phyloP scores from a whole-genome alignment of 2,797 vertebrate species.

The Sparus aurata region DNA sequence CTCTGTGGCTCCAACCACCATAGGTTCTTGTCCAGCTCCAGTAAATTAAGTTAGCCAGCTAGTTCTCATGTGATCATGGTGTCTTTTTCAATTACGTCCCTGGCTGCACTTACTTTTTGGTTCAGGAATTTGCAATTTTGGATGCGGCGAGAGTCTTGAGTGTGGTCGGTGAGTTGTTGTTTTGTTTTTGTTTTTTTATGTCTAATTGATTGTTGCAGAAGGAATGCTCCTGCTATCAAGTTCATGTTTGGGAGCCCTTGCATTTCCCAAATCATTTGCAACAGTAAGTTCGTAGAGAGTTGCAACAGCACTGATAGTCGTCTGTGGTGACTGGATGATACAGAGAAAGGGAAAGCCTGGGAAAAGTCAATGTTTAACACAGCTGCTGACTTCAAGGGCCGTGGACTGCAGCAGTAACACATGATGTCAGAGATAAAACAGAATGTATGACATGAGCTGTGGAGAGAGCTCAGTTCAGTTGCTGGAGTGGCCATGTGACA shows the following conservation, averaged over 20 bases:
- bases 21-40: constrained; percentile 24
- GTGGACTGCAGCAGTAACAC: not conserved
- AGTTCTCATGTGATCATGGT: constrained; percentile 71
- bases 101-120: constrained; percentile 23
- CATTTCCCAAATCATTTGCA: not conserved
- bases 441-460: not conserved
- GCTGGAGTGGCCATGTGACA: not conserved
- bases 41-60: constrained; percentile 67
- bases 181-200: not conserved
- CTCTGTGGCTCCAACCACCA: not conserved
- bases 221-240: not conserved
- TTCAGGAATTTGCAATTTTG: constrained; percentile 13
- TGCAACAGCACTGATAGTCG: not conserved
- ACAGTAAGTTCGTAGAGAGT: not conserved
- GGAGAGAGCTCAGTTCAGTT: constrained; percentile 19
- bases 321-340: not conserved
- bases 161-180: constrained; percentile 39
- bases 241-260: not conserved
- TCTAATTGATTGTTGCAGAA: not conserved
- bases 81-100: constrained; percentile 28
- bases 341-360: too few relatives aligned
- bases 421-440: constrained; percentile 9
- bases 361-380: constrained; percentile 53
- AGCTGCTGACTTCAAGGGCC: constrained; percentile 5
- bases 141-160: not conserved